Evolutionary conservation across 2,888 invertebrate species (phyloP), one percentile per base, ranked within the genome.

Genomic region (Coelinius sp.): DNA sequence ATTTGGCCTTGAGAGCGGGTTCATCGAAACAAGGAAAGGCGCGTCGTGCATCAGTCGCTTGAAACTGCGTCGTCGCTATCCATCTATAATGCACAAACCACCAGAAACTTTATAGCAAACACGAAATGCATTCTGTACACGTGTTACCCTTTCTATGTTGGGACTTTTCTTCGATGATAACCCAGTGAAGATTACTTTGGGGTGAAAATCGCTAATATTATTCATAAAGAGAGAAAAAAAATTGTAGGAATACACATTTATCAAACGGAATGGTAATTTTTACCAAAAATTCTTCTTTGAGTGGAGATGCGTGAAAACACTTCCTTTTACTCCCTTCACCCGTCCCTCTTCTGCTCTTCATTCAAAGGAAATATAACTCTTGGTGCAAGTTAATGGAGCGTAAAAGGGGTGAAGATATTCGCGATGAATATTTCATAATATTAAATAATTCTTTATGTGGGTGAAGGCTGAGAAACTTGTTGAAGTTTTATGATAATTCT

Each of bases 11-110:
- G 65, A 95, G 87, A 0, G 93, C 93, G 0, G 96, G 96, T 85
- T 96, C 95, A 86, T 96, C 96, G 89, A 95, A 95, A 87, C 95
- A 96, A 0, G 95, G 96, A 88, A 96, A 95, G 4, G 95, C 94
- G 72, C 93, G 91, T 14, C 94, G 90, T 0, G 95, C 95, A 82
- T 94, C 94, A 64, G 94, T 94, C 1, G 95, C 92, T 84, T 95
- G 94, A 85, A 95, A 95, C 88, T 95, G 95, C 2, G 94, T 94
- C 0, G 94, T 92, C 7, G 94, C 94, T 81, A 94, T 90, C 94
- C 94, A 94, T 88, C 94, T 94, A 85, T 22, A 88, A 85, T 78
- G 80, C 64, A 74, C 49, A 74, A 76, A 70, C 49, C 68, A 31
- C 27, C 27, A 25, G 53, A 75, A 75, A 71, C 44, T 68, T 73